Evolutionary conservation across 2,797 vertebrate species (phyloP), one percentile per base, ranked within the genome.

Genomic region (Tachyglossus aculeatus): DNA sequence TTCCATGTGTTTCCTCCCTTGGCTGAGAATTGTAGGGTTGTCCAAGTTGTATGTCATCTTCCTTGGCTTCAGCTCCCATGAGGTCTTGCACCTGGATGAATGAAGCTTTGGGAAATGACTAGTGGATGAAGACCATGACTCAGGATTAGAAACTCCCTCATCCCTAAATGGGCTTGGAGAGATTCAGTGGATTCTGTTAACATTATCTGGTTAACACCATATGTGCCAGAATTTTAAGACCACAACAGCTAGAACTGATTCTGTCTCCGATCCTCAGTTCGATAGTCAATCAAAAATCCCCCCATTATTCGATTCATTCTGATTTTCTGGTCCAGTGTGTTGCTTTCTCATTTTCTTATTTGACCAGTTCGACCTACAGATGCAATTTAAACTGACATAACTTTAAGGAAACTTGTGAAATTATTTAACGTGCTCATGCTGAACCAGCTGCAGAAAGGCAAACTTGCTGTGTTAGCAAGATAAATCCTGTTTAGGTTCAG

Each of bases 11-110:
- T 43, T 37, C 57, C 18, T 45, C 54, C 39, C 29, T 31, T 56
- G 52, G 51, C n/a, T 55, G 56, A 47, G 19, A 18, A n/a, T n/a
- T 37, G 33, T 18, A 22, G 25, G 36, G 19, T n/a, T 52, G 62
- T 62, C 71, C 69, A 57, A 15, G 8, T 4, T 68, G 62, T 37
- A 53, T 41, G 24, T 71, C 67, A 68, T 68, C 33, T 45, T 44
- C 38, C 34, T 34, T 34, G 68, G 71, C 66, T 54, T 43, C 29
- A 51, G 15, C 9, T 75, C 71, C 65, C 36, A 56, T 21, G 52
- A 27, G 67, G 27, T 50, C 34, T 55, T 74, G 36, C 78, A 69
- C 71, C 76, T 81, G 80, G 80, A 33, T 27, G 21, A 67, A 41
- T 32, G 38, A 71, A 21, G 43, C 61, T 27, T 67, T 29, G 24